Conservation (phyloP, 2,113 vertebrate genomes). For the Anarhynchus alexandrinus region DNA sequence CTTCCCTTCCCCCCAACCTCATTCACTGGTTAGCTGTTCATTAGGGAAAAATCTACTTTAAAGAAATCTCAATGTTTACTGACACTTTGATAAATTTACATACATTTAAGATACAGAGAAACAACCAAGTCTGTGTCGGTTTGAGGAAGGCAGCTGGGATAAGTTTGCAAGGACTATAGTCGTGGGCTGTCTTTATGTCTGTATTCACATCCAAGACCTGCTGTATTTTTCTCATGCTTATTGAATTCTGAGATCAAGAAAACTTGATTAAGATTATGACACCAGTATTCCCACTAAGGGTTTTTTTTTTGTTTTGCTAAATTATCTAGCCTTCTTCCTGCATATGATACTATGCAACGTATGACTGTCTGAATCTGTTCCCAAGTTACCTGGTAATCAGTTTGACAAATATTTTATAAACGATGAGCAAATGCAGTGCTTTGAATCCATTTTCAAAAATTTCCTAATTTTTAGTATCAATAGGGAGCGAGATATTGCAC, state of each 20-base stretch:
- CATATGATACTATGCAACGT: not conserved
- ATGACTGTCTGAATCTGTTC: not conserved
- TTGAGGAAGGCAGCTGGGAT: conserved; percentile 35
- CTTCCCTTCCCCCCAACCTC: not conserved
- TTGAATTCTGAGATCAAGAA: not conserved
- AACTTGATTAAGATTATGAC: not conserved
- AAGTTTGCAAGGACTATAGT: conserved; percentile 36
- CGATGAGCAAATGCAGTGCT: not conserved
- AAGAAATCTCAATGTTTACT: conserved; percentile 40
- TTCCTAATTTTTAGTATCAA: not conserved
- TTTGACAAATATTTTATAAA: not conserved
- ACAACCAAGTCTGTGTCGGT: conserved; percentile 41
- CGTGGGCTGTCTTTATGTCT: not conserved
- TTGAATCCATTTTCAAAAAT: not conserved
- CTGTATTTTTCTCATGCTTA: not conserved
- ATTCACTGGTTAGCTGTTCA: conserved; percentile 33
- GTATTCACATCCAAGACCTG: not conserved
- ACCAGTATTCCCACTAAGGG: not conserved
- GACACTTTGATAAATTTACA: conserved; percentile 57
- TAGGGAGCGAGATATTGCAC: not conserved
- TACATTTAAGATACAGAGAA: conserved; percentile 48
- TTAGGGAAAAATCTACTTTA: conserved; percentile 39
- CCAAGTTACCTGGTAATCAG: not conserved
- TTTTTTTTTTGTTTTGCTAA: not conserved
- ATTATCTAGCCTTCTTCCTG: not conserved